Evolutionary conservation across 2,888 invertebrate species (phyloP), one percentile per base, ranked within the genome.

Genomic region (Sinodicranocentrus sp.): DNA sequence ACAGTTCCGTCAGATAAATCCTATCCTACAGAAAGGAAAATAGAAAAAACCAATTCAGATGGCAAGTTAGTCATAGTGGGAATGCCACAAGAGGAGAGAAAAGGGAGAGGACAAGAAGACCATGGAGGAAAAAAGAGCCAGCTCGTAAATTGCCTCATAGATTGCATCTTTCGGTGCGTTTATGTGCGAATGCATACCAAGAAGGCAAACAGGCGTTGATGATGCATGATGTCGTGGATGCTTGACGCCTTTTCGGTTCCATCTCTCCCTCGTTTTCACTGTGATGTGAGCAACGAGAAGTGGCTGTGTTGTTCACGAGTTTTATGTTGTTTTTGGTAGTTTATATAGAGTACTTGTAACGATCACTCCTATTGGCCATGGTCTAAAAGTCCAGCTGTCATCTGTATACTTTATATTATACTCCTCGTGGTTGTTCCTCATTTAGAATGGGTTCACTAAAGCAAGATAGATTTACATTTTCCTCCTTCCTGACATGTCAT

Each of bases 171-270:
- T 48, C 48, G 48, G 48, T 48, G 17, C 48, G 48, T 75, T 83
- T 83, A 72, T 77, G 83, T 72, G 83, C 83, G 83, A 83, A 83
- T 83, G 85, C 78, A 88, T 88, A 82, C 88, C 88, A 84, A 52
- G 78, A 84, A 87, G 65, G 82, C 87, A 88, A 86, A 84, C 86
- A 87, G 86, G 86, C 87, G 88, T 85, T 84, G 83, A 87, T 88
- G 88, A 88, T 88, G 84, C 88, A 87, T 88, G 83, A 83, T 76
- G 77, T 83, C 67, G 71, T 83, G 83, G 77, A 83, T 83, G 83
- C 65, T 72, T 83, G 83, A 83, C 83, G 83, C 83, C 83, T 83
- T 83, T 77, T 83, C 82, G 75, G 75, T 83, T 44, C 70, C 83
- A 83, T 72, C 77, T 83, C 83, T 77, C 77, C 72, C 77, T 77